Base-by-base conservation (phyloP, 2,797 vertebrate genomes). In the Acipenser oxyrinchus region DNA sequence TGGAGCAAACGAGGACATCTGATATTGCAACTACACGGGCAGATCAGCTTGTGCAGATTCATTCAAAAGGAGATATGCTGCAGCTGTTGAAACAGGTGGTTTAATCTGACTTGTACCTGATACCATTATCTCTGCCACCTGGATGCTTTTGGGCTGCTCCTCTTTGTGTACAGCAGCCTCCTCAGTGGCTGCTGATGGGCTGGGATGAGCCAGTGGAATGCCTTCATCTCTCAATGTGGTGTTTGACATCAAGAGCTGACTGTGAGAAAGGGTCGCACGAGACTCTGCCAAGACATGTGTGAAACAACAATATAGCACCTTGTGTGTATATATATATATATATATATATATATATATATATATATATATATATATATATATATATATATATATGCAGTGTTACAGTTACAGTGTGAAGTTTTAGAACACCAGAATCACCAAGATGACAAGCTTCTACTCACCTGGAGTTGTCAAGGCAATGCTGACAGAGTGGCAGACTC, bases 81-180 rank as follows among this genome's bases (percentile, higher is more conserved):
- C 37, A 37, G 37, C 37, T 37, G 37, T 37, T 37, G 3, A 37
- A 37, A 37, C 37, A 62, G 15, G 2, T 6, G 1, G 2, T 6
- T 49, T 37, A 37, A 37, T 5, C 37, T 37, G 5, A 37, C 37
- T 37, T 10, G 3, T 91, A 96, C 94, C 94, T 90, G 93, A 91
- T 66, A 94, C 79, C 91, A 93, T 89, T 72, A 92, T 88, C 73
- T 97, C 92, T 1, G 90, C 87, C 72, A 80, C 83, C 49, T 91
- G 70, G 11, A n/a, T 71, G 4, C 6, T 13, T 0, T 75, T 74
- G 0, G 0, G 73, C 9, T 78, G 68, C 64, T 66, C 9, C 10
- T 73, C 73, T 52, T 70, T 37, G 3, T 69, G 0, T 0, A 58
- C 1, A 18, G 66, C 72, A 15, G 73, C 67, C 61, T 75, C 77